Conservation (phyloP, 2,113 vertebrate species). For the Marmota monax region DNA sequence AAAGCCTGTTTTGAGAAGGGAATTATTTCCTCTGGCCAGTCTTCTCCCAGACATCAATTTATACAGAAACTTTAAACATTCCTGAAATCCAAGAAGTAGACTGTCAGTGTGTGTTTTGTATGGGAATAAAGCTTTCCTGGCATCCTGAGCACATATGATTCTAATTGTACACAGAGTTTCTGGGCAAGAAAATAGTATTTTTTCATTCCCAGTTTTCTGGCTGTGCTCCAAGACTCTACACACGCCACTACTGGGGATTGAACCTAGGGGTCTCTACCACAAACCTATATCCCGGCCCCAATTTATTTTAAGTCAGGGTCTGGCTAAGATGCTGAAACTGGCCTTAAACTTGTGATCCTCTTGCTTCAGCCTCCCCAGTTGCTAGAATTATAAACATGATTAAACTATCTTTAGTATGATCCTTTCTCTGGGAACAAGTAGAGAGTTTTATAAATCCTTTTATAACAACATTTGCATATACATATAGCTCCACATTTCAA, state of each 20-base stretch:
- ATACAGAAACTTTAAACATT: neutral
- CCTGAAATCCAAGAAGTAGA: neutral
- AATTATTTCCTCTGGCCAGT: neutral
- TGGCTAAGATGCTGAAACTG: too few species aligned
- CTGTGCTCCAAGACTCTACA: conserved; percentile 1
- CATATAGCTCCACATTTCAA: neutral
- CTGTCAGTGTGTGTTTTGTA: neutral
- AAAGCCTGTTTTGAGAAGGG: neutral
- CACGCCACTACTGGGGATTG: too few species aligned
- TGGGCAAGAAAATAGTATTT: neutral
- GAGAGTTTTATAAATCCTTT: too few species aligned
- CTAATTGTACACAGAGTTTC: neutral
- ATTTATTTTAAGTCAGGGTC: too few species aligned
- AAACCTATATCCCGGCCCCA: too few species aligned
- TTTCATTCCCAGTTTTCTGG: conserved; percentile 53
- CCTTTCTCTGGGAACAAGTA: neutral
- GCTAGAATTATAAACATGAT: neutral
- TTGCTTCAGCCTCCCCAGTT: too few species aligned
- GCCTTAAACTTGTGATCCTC: too few species aligned
- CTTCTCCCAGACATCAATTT: neutral
- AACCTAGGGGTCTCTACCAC: too few species aligned
- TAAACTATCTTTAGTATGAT: conserved; percentile 41
- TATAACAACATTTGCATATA: neutral
- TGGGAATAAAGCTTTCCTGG: neutral
- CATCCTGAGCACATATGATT: conserved; percentile 44